These are phyloP conservation scores for Neotoma lepida DNA, from an alignment of 2,113 vertebrate genomes.

Conservation along the genomic window DNA sequence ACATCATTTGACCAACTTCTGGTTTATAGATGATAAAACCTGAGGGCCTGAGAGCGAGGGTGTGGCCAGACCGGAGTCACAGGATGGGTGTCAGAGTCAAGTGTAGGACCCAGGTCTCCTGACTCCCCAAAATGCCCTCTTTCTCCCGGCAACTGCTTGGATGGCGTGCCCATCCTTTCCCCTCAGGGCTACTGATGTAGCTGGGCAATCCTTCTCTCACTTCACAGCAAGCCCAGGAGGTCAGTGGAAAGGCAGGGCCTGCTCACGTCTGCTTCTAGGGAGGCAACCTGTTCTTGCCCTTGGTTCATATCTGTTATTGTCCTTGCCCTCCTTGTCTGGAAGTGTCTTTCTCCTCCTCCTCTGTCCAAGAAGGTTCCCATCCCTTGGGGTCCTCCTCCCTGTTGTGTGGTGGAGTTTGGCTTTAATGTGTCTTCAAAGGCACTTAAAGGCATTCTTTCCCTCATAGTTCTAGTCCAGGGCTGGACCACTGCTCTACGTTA, in stretches of 20 bases:
- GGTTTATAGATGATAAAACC: conserved; percentile 42
- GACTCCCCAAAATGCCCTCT: background rate
- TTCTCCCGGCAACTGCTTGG: background rate
- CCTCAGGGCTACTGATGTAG: background rate
- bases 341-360: background rate
- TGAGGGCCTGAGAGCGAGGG: background rate
- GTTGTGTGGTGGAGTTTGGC: background rate
- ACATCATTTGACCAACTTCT: background rate
- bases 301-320: background rate
- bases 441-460: background rate
- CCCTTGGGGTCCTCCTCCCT: background rate
- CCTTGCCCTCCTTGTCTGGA: background rate
- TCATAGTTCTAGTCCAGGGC: background rate
- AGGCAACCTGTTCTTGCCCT: background rate
- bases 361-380: background rate
- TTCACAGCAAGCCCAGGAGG: background rate
- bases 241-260: background rate
- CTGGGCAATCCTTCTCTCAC: background rate
- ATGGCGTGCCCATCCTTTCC: background rate
- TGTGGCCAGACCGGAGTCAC: background rate
- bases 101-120: conserved; percentile 1
- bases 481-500: background rate
- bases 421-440: background rate
- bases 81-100: background rate
- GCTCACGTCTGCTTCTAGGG: background rate